phyloP scores from a whole-genome alignment of 2,888 invertebrate species.

The Chrysolina americana region DNA sequence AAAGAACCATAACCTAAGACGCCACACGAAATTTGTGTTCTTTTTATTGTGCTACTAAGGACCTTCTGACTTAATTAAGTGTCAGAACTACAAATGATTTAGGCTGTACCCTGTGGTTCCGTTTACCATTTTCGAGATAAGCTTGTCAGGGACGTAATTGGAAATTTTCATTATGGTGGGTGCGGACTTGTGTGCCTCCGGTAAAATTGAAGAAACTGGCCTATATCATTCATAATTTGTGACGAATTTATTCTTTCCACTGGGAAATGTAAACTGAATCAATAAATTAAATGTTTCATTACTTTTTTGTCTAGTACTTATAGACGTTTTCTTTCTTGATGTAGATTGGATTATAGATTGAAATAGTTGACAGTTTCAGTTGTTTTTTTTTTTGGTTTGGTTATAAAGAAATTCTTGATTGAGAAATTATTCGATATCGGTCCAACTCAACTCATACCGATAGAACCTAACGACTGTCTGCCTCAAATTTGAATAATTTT shows the following conservation, averaged over 20 bases:
- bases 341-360: too few relatives aligned
- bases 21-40: conserved; percentile 33
- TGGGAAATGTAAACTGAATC: neutral
- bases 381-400: too few relatives aligned
- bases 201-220: neutral
- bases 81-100: conserved; percentile 62
- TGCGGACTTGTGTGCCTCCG: neutral
- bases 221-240: neutral
- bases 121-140: conserved; percentile 50
- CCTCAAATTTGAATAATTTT: too few relatives aligned
- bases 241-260: neutral
- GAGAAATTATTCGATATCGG: too few relatives aligned
- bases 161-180: conserved; percentile 6
- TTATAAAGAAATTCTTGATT: too few relatives aligned
- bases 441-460: too few relatives aligned
- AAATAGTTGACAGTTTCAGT: too few relatives aligned
- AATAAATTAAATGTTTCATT: too few relatives aligned
- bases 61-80: conserved; percentile 60
- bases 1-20: conserved; percentile 43
- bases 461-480: too few relatives aligned
- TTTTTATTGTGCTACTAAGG: conserved; percentile 42
- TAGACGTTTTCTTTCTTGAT: too few relatives aligned
- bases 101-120: conserved; percentile 58
- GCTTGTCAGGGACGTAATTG: conserved; percentile 37
- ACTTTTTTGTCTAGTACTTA: too few relatives aligned